A percentile compares a stretch with the other conserved stretches of the same genome.
Conservation (phyloP, 2,797 vertebrate species). For the Smutsia temminckii region DNA sequence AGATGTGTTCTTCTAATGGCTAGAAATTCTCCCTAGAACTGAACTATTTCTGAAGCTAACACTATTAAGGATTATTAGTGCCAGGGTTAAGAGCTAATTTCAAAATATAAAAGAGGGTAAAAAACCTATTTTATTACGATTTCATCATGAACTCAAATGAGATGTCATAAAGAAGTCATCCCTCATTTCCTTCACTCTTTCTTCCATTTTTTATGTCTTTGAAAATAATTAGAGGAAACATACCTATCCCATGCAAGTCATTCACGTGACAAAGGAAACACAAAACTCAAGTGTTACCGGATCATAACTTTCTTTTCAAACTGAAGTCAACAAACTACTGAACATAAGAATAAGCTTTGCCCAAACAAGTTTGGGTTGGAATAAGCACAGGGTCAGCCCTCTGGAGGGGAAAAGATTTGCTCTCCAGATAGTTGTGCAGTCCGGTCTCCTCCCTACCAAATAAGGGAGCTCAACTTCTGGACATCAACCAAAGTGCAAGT, state of each 20-base stretch:
- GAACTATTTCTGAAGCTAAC: background rate
- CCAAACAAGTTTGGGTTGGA: background rate
- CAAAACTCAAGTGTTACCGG: conserved; percentile 26
- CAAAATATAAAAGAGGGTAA: background rate
- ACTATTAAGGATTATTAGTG: background rate
- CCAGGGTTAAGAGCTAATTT: conserved; percentile 11
- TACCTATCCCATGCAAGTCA: background rate
- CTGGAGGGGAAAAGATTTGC: background rate
- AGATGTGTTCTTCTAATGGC: background rate
- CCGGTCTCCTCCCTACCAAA: background rate
- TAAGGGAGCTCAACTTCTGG: background rate
- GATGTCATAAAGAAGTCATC: background rate
- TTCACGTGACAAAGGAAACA: conserved; percentile 42
- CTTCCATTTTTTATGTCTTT: background rate
- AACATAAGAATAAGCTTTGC: conserved; percentile 23
- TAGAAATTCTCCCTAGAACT: background rate
- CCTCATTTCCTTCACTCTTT: background rate
- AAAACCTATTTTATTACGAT: background rate
- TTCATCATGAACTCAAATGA: conserved; percentile 29
- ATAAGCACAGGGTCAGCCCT: background rate
- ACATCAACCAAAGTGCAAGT: background rate
- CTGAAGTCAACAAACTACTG: conserved; percentile 30
- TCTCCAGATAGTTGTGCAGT: background rate
- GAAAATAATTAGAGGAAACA: conserved; percentile 17
- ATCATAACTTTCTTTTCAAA: conserved; percentile 43